phyloP scores from a whole-genome alignment of 2,888 invertebrate genomes.

The Drosophila kambysellisi region DNA sequence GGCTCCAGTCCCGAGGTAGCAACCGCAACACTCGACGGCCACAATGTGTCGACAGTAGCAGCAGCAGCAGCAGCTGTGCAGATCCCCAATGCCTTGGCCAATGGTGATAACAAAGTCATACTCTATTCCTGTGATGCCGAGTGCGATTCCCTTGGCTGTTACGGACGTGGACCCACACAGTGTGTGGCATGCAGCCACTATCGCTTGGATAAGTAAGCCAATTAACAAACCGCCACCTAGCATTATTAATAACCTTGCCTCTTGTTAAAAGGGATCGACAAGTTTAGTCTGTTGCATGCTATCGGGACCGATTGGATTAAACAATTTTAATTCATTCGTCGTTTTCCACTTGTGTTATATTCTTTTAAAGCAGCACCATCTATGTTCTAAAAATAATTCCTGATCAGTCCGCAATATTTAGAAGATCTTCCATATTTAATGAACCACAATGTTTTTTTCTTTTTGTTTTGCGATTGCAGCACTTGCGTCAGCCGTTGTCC shows the following conservation, averaged over 20 bases:
- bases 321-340: neutral
- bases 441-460: neutral
- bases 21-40: constrained; percentile 91
- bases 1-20: constrained; percentile 92
- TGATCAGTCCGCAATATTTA: neutral
- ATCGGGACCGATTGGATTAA: neutral
- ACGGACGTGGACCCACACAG: constrained; percentile 93
- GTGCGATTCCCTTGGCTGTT: constrained; percentile 94
- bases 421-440: neutral
- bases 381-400: neutral
- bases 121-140: constrained; percentile 89
- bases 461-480: constrained; percentile 85
- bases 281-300: neutral
- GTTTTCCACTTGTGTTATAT: neutral
- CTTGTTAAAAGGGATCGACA: neutral
- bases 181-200: constrained; percentile 94
- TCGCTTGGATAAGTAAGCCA: constrained; percentile 90
- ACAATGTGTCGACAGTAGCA: constrained; percentile 86
- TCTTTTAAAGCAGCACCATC: neutral
- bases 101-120: constrained; percentile 80
- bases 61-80: constrained; percentile 85
- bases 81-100: constrained; percentile 7
- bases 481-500: constrained; percentile 94
- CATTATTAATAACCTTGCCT: neutral
- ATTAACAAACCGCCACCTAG: neutral